Evolutionary conservation across 2,888 invertebrate genomes (phyloP).

Genomic region (Cryptocephalus moraei): DNA sequence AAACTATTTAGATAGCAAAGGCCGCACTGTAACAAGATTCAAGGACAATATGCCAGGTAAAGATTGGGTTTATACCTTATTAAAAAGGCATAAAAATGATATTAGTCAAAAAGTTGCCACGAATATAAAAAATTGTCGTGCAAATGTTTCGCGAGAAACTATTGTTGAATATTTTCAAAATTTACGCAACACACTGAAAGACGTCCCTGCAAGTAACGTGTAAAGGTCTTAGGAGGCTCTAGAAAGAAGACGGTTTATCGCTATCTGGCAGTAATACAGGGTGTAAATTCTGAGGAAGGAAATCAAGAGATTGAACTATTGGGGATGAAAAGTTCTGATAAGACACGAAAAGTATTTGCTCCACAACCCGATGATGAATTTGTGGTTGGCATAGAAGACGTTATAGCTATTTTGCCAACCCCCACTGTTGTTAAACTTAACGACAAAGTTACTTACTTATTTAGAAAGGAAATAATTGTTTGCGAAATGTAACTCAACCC

Average conservation of each 20-base stretch:
- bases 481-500: no score
- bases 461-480: no score
- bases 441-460: no score
- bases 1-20: constrained; percentile 9
- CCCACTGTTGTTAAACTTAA: no score
- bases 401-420: no score
- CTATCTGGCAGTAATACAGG: neutral
- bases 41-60: constrained; percentile 8
- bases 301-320: neutral
- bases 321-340: neutral
- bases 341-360: neutral
- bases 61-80: constrained; percentile 7
- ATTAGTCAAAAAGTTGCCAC: neutral
- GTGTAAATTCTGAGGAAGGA: neutral
- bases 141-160: neutral
- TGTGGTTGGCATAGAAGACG: no score
- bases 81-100: constrained; percentile 1
- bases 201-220: constrained; percentile 13
- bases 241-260: constrained; percentile 6
- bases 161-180: constrained; percentile 7
- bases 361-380: neutral
- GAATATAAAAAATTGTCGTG: neutral
- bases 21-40: constrained; percentile 4
- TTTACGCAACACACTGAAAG: constrained; percentile 8
- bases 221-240: constrained; percentile 12